These are phyloP conservation scores for Goniozus legneri DNA, from an alignment of 1,140 invertebrate genomes.

Conservation along the genomic window DNA sequence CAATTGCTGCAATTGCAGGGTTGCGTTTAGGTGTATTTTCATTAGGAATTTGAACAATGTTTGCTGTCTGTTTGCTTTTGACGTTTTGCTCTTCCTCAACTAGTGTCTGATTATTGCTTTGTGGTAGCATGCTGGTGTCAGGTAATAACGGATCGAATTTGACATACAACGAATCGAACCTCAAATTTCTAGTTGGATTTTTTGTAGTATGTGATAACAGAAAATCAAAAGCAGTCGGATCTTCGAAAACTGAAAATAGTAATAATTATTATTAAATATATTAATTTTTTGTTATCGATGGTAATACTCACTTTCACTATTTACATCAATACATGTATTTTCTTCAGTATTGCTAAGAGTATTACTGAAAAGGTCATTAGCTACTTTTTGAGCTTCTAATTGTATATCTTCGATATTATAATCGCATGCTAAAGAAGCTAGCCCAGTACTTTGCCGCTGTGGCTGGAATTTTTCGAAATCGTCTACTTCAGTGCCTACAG, in stretches of 20 bases:
- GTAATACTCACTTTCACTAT: constrained; percentile 31
- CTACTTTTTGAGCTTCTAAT: constrained; percentile 29
- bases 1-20: constrained; percentile 49
- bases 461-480: constrained; percentile 32
- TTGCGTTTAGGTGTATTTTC: constrained; percentile 36
- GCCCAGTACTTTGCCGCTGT: constrained; percentile 35
- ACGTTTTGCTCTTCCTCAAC: constrained; percentile 37
- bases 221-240: constrained; percentile 45
- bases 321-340: constrained; percentile 30
- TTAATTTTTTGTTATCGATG: constrained; percentile 1
- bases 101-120: constrained; percentile 30
- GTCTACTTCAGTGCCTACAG: not conserved
- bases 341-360: constrained; percentile 29
- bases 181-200: constrained; percentile 39
- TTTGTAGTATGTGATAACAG: constrained; percentile 28
- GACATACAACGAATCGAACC: constrained; percentile 58
- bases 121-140: constrained; percentile 47
- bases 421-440: constrained; percentile 10
- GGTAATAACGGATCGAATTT: constrained; percentile 61
- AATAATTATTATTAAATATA: constrained; percentile 10
- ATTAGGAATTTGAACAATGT: too few species aligned
- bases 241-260: constrained; percentile 42
- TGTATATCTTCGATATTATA: constrained; percentile 30
- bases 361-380: constrained; percentile 34
- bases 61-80: constrained; percentile 26